Base-by-base conservation (phyloP, 2,113 vertebrate species). In the Python bivittatus region DNA sequence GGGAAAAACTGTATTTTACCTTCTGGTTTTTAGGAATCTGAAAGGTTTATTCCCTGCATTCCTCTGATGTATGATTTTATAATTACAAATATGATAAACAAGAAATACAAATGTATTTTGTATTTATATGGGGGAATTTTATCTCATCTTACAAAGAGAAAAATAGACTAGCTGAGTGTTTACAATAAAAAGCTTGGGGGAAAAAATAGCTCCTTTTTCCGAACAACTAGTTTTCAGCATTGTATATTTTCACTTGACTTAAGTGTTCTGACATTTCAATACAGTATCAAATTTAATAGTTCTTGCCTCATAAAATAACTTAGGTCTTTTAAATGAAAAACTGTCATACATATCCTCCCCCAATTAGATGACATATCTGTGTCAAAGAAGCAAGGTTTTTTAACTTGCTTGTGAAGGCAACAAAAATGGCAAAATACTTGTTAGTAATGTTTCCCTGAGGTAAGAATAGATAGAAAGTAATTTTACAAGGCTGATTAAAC, bases 321-420 rank as follows among this genome's bases (percentile, higher is more conserved):
- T 89, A 56, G 79, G 17, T 25, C 29, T 53, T 90, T 52, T 92
- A 92, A 92, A 61, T 93, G 84, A 92, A 92, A 93, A 93, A 25
- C 29, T 90, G 57, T 57, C 85, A n/a, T 88, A 44, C 23, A 23
- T 87, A 58, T 85, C 27, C 72, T 93, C 29, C 9, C 15, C 33
- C 38, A 60, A 90, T 60, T 92, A 83, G 90, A 92, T 84, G 29
- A 52, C 27, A 61, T 56, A 25, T 61, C 38, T 86, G 29, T 91
- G 79, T 48, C 38, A 89, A 91, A 64, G 27, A 89, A 60, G 6
- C 90, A 91, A 48, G 17, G 53, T 83, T 92, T 79, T 54, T 79
- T 92, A 53, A 5, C 61, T 60, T 86, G 38, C 54, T 91, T 44
- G 20, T 60, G 57, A 88, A 88, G 56, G 54, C 12, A 60, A 54